These are phyloP conservation scores for Lydus trimaculatus DNA, from an alignment of 2,888 invertebrate species.

Conservation along the genomic window DNA sequence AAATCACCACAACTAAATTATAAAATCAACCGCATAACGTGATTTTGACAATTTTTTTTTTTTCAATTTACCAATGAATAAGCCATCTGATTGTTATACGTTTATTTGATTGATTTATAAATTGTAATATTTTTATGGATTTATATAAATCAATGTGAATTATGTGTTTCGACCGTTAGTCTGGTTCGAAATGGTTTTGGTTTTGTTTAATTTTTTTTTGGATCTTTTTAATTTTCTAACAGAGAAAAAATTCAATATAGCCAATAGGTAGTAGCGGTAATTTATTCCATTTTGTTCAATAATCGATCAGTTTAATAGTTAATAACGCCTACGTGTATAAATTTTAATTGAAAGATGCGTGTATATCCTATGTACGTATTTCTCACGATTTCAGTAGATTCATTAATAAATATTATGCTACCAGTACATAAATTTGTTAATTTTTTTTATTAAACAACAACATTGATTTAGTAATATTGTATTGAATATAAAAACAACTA, in stretches of 20 bases:
- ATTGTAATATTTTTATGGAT: background rate
- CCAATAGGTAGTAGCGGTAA: constrained; percentile 6
- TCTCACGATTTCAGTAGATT: constrained; percentile 39
- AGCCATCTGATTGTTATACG: background rate
- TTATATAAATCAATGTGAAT: constrained; percentile 7
- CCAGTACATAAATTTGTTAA: constrained; percentile 42
- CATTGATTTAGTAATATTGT: constrained; percentile 41
- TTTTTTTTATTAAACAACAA: constrained; percentile 36
- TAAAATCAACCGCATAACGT: background rate
- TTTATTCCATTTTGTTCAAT: constrained; percentile 3
- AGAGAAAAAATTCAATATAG: background rate
- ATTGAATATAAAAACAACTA: constrained; percentile 14
- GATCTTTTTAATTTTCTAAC: background rate
- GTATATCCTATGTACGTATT: constrained; percentile 31
- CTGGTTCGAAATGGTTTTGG: background rate
- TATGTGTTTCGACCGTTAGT: background rate
- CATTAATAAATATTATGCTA: constrained; percentile 43
- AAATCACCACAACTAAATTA: constrained; percentile 13
- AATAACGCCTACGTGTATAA: constrained; percentile 36
- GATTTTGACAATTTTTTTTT: constrained; percentile 1
- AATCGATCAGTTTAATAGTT: constrained; percentile 32
- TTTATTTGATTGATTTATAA: background rate
- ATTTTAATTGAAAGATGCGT: constrained; percentile 36
- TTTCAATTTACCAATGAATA: background rate
- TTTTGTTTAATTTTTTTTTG: background rate